Evolutionary conservation across 1,140 invertebrate genomes (phyloP), one percentile per base, ranked within the genome.

Genomic region (Drosophila kurseongensis): DNA sequence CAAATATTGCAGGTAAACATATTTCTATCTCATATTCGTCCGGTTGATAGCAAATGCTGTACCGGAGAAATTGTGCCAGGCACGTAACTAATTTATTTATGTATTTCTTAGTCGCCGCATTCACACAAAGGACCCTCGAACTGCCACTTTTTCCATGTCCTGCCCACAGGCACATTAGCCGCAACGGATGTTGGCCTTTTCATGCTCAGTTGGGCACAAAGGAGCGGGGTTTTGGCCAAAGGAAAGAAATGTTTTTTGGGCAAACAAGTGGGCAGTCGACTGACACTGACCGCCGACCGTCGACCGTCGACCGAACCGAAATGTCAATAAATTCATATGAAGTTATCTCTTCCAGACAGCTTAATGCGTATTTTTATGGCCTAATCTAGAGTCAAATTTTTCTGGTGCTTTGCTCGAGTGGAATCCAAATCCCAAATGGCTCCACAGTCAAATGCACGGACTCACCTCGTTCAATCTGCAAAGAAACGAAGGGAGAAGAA

Each of bases 31-130:
- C 47, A 56, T 63, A 55, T 50, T 58, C 18, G 36, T 41, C 12
- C 27, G 41, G 36, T 71, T 69, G 52, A 58, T 50, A 50, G 35
- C 65, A 71, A 71, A 67, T 67, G 52, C 40, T 61, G 0, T 0
- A 13, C 23, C 9, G 12, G 40, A 35, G 27, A 27, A 52, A 27
- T 4, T 47, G 41, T 51, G 18, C 52, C 51, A 32, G 47, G 68
- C 85, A 89, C 85, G 84, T 89, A 88, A 58, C 84, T 84, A 82
- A 88, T 89, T 89, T 84, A 90, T 80, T 89, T 89, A 84, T 89
- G 84, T 78, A 80, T 80, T 89, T 78, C 51, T 80, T 62, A 74
- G 61, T 74, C 62, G 68, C 51, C 61, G 56, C 77, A 79, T 78
- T 81, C 71, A 71, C 57, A 80, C 73, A 88, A 85, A 85, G 83